These are phyloP conservation scores for Corapipo altera DNA, from an alignment of 2,113 vertebrate species.

Conservation along the genomic window DNA sequence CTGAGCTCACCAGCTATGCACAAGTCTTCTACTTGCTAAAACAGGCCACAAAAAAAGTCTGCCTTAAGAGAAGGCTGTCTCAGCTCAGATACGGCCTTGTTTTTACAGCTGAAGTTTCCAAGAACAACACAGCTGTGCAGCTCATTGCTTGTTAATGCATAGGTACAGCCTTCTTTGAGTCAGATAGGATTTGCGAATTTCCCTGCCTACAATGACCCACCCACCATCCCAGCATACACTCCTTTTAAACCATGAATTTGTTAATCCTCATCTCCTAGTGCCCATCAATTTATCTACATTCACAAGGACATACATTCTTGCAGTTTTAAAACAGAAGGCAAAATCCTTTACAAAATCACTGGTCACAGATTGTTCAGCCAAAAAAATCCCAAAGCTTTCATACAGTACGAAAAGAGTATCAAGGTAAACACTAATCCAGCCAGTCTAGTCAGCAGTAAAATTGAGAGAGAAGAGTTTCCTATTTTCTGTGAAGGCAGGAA, in stretches of 20 bases:
- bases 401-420: neutral
- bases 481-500: neutral
- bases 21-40: neutral
- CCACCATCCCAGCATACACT: neutral
- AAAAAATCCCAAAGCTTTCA: neutral
- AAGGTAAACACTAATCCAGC: neutral
- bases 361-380: neutral
- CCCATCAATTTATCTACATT: neutral
- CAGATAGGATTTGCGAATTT: neutral
- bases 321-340: neutral
- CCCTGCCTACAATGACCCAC: neutral
- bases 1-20: neutral
- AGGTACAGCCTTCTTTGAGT: neutral
- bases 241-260: neutral
- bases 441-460: neutral
- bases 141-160: neutral
- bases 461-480: neutral
- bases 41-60: neutral
- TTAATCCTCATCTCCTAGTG: neutral
- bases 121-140: neutral
- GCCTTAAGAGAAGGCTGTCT: neutral
- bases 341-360: neutral
- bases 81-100: neutral
- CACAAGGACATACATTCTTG: neutral
- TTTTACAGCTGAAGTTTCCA: conserved; percentile 28